A percentile compares a stretch with the other conserved stretches of the same genome.
phyloP scores from a whole-genome alignment of 2,888 invertebrate species.

The Cerastis rubricosa region DNA sequence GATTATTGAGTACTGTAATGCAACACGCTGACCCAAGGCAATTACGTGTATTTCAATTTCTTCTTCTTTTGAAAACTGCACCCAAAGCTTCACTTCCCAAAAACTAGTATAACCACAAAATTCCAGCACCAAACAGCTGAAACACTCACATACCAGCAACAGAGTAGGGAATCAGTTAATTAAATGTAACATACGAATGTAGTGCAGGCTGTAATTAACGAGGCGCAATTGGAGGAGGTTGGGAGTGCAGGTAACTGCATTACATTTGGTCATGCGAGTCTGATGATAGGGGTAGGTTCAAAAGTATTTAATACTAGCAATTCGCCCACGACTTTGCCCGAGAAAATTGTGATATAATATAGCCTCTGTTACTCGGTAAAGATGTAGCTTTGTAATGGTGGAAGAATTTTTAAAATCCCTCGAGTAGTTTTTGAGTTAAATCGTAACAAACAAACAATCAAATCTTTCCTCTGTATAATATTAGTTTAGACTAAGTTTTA shows the following conservation, averaged over 20 bases:
- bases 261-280: slow-evolving; percentile 9
- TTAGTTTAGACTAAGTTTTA: too few relatives aligned
- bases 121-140: slow-evolving; percentile 12
- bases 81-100: background rate
- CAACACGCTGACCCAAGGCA: background rate
- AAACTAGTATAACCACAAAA: slow-evolving; percentile 9
- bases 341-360: too few relatives aligned
- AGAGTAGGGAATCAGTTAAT: slow-evolving; percentile 46
- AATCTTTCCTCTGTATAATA: too few relatives aligned
- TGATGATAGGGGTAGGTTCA: slow-evolving; percentile 16
- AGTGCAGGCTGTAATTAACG: slow-evolving; percentile 38
- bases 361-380: too few relatives aligned
- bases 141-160: slow-evolving; percentile 22
- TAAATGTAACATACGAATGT: slow-evolving; percentile 49
- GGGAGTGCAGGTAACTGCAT: slow-evolving; percentile 29
- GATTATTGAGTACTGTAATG: background rate
- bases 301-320: too few relatives aligned
- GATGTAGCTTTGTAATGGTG: too few relatives aligned
- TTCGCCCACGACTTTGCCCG: too few relatives aligned
- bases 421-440: too few relatives aligned
- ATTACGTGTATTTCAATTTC: background rate
- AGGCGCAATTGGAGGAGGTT: slow-evolving; percentile 42
- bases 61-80: background rate
- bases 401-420: too few relatives aligned
- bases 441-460: too few relatives aligned